Base-by-base conservation (phyloP, 1,140 invertebrate genomes). In the Galleria mellonella region DNA sequence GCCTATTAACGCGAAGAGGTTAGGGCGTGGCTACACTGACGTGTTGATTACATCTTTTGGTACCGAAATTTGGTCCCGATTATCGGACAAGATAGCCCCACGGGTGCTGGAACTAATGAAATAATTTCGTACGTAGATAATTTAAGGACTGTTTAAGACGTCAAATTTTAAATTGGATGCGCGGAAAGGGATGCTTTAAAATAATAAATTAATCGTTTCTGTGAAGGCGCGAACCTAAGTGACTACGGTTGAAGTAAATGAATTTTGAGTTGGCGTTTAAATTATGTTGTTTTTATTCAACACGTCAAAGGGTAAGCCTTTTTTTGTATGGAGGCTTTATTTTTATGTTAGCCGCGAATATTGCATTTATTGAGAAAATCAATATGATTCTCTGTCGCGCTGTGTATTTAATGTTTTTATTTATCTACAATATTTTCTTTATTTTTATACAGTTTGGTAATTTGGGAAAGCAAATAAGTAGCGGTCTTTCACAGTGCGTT, bases 91-190 rank as follows among this genome's bases (percentile, higher is more conserved):
- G 5, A 3, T 40, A 40, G 66, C 59, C 70, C 65, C 46, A 54
- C 57, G 55, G 64, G 56, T 62, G 60, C 60, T 58, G 35, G 47
- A 49, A 50, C 70, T 83, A 81, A 83, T 79, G 72, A 77, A 81
- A 83, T 83, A 83, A 83, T 83, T 78, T 72, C 68, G 61, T 62
- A 58, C 53, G 68, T 83, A 23, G 17, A 23, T 23, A 81, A 81
- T 83, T 83, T 83, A 83, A 75, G 14, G 74, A 72, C 71, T 83
- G 79, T 83, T 83, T 83, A 83, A 83, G 79, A 83, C 70, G 79
- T 83, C 79, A 83, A 81, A 78, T 77, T 79, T 79, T 83, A 83
- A 83, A 83, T 83, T 83, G 79, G 79, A 79, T 81, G 72, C 64
- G 74, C 65, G 75, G 76, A 78, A 81, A 71, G 72, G 74, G 68